Base-by-base conservation (phyloP, 2,113 vertebrate species). In the Synchiropus splendidus region DNA sequence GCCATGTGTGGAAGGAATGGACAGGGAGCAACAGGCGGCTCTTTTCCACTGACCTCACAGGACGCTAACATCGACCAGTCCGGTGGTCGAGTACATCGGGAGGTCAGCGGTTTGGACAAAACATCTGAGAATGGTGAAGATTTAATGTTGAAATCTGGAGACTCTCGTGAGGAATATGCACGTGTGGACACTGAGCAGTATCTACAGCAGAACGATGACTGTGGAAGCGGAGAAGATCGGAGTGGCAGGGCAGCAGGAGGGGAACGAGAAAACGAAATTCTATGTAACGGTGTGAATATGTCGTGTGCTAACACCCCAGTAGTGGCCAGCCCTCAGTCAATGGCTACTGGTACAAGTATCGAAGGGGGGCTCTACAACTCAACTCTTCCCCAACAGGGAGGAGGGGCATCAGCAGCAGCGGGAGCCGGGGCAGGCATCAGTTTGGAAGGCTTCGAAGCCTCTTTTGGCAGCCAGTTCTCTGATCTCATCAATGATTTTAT, bases 401-500 rank as follows among this genome's bases (percentile, higher is more conserved):
- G 72, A 70, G 90, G 50, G 53, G 80, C 70, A 61, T 73, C 74
- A 11, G 16, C 56, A 76, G 83, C 75, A 77, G 81, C 64, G 67
- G 90, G 73, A 75, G 86, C 63, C 16, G 77, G 70, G 27, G 70
- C 54, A 36, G 78, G 58, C 43, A 93, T 98, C 71, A 98, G 90
- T 68, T 84, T 98, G 75, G 95, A 98, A 66, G 94, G 96, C 68
- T 98, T 98, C 12, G 95, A 98, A 57, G 93, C 97, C 68, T 97
- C 95, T 56, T 98, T 98, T 55, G 90, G 92, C 58, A 97, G 92
- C 82, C 95, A 98, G 78, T 98, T 98, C 78, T 97, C 95, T 2
- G 95, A 98, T 84, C 90, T 98, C 76, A 98, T 98, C 74, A 97
- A 96, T 1, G 94, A 98, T 77, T 98, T 98, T 82, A 98, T 98